phyloP scores from a whole-genome alignment of 2,113 vertebrate species.

The Spea multiplicata region DNA sequence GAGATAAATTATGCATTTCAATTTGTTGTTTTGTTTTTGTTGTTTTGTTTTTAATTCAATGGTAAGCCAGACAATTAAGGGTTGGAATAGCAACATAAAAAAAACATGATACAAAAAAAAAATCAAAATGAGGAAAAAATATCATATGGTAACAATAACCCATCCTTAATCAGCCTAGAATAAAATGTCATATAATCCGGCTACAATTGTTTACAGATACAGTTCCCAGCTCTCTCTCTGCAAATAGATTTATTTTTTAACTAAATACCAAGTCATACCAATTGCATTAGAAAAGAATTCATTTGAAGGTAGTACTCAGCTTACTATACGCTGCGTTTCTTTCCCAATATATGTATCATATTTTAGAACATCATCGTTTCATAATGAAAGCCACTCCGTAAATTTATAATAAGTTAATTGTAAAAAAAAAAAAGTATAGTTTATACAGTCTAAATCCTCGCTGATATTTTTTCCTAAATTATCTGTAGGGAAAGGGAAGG shows the following conservation, averaged over 20 bases:
- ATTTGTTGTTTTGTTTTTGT: background rate
- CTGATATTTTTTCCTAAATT: no score
- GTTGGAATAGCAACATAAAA: constrained; percentile 13
- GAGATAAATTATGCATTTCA: background rate
- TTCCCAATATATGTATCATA: background rate
- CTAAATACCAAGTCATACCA: constrained; percentile 4
- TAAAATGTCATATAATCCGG: constrained; percentile 37
- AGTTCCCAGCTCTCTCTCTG: constrained; percentile 2
- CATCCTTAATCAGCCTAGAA: constrained; percentile 33
- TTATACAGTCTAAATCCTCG: background rate
- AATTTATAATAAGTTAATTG: constrained; percentile 12
- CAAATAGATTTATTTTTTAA: constrained; percentile 17
- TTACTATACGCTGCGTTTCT: background rate
- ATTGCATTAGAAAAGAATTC: constrained; percentile 12
- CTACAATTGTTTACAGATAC: constrained; percentile 38
- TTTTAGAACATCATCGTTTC: background rate
- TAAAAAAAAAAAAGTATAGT: constrained; percentile 1
- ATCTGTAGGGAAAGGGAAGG: background rate
- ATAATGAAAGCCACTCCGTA: background rate
- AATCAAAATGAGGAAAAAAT: constrained; percentile 8
- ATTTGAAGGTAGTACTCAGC: background rate
- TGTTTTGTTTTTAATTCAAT: background rate
- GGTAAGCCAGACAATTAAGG: constrained; percentile 21
- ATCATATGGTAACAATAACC: constrained; percentile 42
- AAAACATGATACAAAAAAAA: background rate